A percentile compares a stretch with the other conserved stretches of the same genome.
Evolutionary conservation across 2,888 invertebrate species (phyloP).

Genomic region (Perizoma flavofasciatum): DNA sequence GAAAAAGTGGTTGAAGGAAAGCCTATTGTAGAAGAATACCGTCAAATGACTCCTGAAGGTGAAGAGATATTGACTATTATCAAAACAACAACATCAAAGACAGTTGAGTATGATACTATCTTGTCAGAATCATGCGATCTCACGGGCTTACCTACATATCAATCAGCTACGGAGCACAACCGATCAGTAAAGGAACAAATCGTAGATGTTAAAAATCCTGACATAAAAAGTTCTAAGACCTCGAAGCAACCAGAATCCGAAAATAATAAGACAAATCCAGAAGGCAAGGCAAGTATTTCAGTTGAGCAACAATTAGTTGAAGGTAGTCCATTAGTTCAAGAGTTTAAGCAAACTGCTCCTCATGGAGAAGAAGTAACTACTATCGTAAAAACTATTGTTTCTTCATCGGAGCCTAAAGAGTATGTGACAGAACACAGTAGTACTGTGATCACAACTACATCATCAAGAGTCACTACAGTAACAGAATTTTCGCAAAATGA

Average conservation of each 20-base stretch:
- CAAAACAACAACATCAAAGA: slow-evolving; percentile 55
- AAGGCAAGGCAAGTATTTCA: slow-evolving; percentile 9
- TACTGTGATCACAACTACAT: slow-evolving; percentile 58
- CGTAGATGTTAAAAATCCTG: slow-evolving; percentile 1
- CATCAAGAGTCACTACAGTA: slow-evolving; percentile 64
- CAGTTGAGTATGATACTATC: slow-evolving; percentile 47
- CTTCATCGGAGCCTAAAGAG: slow-evolving; percentile 58
- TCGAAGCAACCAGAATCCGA: slow-evolving; percentile 10
- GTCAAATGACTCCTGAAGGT: slow-evolving; percentile 47
- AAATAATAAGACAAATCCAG: slow-evolving; percentile 10
- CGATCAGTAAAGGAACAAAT: slow-evolving; percentile 5
- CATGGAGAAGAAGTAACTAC: slow-evolving; percentile 56
- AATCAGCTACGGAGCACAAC: slow-evolving; percentile 4
- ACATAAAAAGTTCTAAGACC: slow-evolving; percentile 7
- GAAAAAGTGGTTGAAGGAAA: slow-evolving; percentile 44
- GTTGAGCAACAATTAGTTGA: slow-evolving; percentile 14
- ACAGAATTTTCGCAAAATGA: slow-evolving; percentile 62
- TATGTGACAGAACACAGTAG: slow-evolving; percentile 60
- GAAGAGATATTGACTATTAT: slow-evolving; percentile 55
- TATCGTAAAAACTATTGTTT: slow-evolving; percentile 51
- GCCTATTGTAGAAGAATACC: slow-evolving; percentile 52
- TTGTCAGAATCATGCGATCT: slow-evolving; percentile 33
- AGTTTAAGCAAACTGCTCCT: slow-evolving; percentile 47
- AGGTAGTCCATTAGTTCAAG: slow-evolving; percentile 35
- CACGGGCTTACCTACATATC: slow-evolving; percentile 23